Percentiles rank a stretch among this genome's conserved stretches.
Evolutionary conservation across 2,797 vertebrate genomes (phyloP).

Genomic region (Gallinago solitaria): DNA sequence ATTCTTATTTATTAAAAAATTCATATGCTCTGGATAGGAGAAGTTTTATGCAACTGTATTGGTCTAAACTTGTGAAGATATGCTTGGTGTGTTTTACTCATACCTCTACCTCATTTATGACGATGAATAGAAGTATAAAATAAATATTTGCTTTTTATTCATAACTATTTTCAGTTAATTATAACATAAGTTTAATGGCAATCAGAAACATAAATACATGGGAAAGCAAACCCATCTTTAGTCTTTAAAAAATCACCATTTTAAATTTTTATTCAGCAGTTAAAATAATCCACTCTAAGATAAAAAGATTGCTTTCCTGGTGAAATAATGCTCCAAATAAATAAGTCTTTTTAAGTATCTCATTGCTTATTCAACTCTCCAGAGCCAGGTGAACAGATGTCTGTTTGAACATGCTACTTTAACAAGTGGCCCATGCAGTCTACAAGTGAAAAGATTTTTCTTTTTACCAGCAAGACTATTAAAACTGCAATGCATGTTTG

Average conservation of each 20-base stretch:
- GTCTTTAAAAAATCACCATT: not conserved
- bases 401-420: not conserved
- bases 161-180: not conserved
- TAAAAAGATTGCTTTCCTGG: not conserved
- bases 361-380: not conserved
- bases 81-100: not conserved
- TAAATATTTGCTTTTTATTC: slow-evolving; percentile 19
- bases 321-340: not conserved
- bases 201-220: not conserved
- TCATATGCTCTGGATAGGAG: not conserved
- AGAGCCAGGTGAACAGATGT: not conserved
- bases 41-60: not conserved
- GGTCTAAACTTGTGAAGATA: not conserved
- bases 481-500: not conserved
- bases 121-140: not conserved
- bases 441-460: not conserved
- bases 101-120: not conserved
- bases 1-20: not conserved
- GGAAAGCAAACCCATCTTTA: not conserved
- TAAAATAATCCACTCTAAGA: not conserved
- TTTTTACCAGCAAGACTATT: not conserved
- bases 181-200: not conserved
- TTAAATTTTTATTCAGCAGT: not conserved
- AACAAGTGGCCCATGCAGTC: not conserved
- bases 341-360: not conserved